Evolutionary conservation across 2,888 invertebrate species (phyloP).

Genomic region (Calameuta pallipes): DNA sequence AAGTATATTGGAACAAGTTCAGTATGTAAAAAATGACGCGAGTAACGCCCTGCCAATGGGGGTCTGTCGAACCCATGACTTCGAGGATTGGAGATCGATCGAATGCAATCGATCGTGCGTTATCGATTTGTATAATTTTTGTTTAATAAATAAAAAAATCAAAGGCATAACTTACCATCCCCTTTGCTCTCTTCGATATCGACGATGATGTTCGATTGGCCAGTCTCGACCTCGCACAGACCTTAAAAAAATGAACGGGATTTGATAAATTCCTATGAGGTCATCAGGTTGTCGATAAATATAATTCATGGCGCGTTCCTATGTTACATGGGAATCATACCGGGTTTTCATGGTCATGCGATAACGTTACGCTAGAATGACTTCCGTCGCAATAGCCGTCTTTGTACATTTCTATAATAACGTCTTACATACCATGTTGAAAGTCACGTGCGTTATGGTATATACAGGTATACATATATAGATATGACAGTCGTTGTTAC

Average conservation of each 20-base stretch:
- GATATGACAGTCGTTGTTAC: too few relatives aligned
- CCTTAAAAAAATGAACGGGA: constrained; percentile 65
- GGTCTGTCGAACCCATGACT: background rate
- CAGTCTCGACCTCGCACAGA: constrained; percentile 86
- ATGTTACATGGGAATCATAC: background rate
- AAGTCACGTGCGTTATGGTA: too few relatives aligned
- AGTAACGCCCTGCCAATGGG: background rate
- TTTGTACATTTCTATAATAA: background rate
- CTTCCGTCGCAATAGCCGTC: background rate
- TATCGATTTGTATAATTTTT: too few relatives aligned
- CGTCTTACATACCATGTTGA: background rate
- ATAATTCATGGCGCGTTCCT: background rate
- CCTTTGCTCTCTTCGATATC: constrained; percentile 92
- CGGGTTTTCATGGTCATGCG: background rate
- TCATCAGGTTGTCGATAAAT: background rate
- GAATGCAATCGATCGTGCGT: background rate
- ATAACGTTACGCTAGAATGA: background rate
- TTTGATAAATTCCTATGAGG: background rate
- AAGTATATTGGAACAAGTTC: too few relatives aligned
- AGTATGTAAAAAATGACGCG: background rate
- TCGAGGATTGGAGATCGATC: background rate
- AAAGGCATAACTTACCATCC: constrained; percentile 75
- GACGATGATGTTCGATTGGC: constrained; percentile 88
- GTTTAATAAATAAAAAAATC: background rate
- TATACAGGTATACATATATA: too few relatives aligned